Percentiles rank a stretch among this genome's conserved stretches.
Conservation (phyloP, 1,140 invertebrate genomes). For the Drosophila erecta region DNA sequence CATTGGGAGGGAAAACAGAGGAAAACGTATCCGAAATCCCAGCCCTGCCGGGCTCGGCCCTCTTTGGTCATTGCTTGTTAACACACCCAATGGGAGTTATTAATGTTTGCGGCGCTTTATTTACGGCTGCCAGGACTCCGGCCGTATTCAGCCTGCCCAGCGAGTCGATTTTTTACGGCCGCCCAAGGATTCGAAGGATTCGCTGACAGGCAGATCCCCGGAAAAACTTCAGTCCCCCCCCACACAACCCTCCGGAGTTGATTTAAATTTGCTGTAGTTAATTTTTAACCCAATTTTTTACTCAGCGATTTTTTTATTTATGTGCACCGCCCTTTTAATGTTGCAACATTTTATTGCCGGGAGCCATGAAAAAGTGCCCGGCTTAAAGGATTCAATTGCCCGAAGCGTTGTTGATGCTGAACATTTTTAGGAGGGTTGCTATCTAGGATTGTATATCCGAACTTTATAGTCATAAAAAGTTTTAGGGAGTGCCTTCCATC, state of each 20-base stretch:
- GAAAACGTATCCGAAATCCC: conserved; percentile 64
- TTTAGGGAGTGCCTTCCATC: conserved; percentile 14
- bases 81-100: conserved; percentile 82
- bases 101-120: conserved; percentile 80
- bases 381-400: conserved; percentile 45
- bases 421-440: background rate
- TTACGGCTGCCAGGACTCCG: conserved; percentile 56
- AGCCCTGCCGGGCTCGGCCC: conserved; percentile 45
- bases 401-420: conserved; percentile 13
- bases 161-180: conserved; percentile 78
- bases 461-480: conserved; percentile 12
- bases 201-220: conserved; percentile 59
- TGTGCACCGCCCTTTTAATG: conserved; percentile 76
- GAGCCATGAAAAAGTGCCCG: conserved; percentile 16
- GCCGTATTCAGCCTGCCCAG: conserved; percentile 37
- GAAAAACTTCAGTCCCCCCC: conserved; percentile 1
- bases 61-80: conserved; percentile 81
- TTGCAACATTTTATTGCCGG: conserved; percentile 73
- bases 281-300: conserved; percentile 79
- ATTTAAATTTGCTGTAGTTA: conserved; percentile 82
- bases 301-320: conserved; percentile 66
- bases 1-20: conserved; percentile 1
- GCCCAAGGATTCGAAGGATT: conserved; percentile 57
- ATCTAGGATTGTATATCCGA: conserved; percentile 1
- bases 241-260: conserved; percentile 37